Percentiles rank a stretch among this genome's conserved stretches.
Conservation (phyloP, 2,113 vertebrate genomes). For the Rhinolophus ferrumequinum region DNA sequence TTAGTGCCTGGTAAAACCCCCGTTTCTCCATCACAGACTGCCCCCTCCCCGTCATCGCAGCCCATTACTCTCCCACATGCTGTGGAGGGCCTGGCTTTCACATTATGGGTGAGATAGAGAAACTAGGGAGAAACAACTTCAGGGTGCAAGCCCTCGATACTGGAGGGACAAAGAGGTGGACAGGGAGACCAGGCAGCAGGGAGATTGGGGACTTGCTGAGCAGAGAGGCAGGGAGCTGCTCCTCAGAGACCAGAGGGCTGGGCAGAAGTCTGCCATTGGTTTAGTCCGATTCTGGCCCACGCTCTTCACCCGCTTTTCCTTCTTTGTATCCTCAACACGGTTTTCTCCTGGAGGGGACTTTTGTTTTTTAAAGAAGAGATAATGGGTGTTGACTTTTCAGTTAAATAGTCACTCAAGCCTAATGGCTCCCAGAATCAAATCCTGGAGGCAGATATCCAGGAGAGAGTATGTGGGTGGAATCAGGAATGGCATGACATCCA, state of each 20-base stretch:
- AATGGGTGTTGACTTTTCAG: neutral
- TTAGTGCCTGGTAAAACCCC: neutral
- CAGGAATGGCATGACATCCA: neutral
- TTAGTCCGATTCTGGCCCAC: neutral
- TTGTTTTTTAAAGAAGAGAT: neutral
- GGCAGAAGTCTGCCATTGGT: neutral
- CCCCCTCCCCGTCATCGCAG: neutral
- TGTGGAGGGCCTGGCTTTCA: neutral
- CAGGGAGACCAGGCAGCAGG: neutral
- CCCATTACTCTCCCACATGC: fast-evolving
- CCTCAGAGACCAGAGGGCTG: neutral
- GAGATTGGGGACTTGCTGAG: neutral
- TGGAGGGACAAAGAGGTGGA: neutral
- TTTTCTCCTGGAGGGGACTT: neutral
- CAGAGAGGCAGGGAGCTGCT: neutral
- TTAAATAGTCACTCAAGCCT: slow-evolving; percentile 28
- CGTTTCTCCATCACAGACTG: neutral
- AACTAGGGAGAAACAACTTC: neutral
- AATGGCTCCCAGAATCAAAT: slow-evolving; percentile 22
- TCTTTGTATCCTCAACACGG: neutral
- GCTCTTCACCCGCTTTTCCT: neutral
- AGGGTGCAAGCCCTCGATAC: neutral
- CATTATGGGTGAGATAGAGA: neutral
- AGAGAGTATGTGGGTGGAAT: neutral
- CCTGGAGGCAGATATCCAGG: neutral